A percentile compares a stretch with the other conserved stretches of the same genome.
These are phyloP conservation scores for Epistrophella euchroma DNA, from an alignment of 2,888 invertebrate species.

Conservation along the genomic window DNA sequence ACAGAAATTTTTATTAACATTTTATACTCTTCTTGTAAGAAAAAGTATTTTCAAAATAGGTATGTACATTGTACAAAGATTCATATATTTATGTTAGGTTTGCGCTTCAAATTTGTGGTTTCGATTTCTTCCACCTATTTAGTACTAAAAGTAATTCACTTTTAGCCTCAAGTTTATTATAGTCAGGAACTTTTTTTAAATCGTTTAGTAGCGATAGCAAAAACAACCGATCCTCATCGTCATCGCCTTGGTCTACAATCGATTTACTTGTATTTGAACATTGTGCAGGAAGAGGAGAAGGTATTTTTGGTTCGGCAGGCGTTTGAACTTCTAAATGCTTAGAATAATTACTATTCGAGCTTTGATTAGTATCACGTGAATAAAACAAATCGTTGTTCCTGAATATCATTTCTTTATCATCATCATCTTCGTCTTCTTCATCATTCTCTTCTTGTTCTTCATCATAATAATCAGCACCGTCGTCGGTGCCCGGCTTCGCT, in stretches of 20 bases:
- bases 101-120: background rate
- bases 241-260: background rate
- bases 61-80: no score
- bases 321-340: background rate
- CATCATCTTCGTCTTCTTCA: background rate
- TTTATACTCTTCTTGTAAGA: no score
- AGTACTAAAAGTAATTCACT: conserved; percentile 28
- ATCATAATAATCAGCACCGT: background rate
- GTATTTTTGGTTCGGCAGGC: background rate
- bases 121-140: conserved; percentile 6
- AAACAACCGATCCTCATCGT: conserved; percentile 25
- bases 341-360: background rate
- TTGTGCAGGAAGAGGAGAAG: background rate
- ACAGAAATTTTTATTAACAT: no score
- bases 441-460: background rate
- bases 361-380: background rate
- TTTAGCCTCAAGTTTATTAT: conserved; percentile 16
- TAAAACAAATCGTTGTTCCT: background rate
- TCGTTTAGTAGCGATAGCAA: conserved; percentile 37
- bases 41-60: no score
- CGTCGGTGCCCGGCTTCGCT: no score
- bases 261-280: background rate
- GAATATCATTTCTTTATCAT: background rate
- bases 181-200: conserved; percentile 28
- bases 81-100: background rate